Conservation (phyloP, 1,140 invertebrate genomes). For the Halictus rubicundus region DNA sequence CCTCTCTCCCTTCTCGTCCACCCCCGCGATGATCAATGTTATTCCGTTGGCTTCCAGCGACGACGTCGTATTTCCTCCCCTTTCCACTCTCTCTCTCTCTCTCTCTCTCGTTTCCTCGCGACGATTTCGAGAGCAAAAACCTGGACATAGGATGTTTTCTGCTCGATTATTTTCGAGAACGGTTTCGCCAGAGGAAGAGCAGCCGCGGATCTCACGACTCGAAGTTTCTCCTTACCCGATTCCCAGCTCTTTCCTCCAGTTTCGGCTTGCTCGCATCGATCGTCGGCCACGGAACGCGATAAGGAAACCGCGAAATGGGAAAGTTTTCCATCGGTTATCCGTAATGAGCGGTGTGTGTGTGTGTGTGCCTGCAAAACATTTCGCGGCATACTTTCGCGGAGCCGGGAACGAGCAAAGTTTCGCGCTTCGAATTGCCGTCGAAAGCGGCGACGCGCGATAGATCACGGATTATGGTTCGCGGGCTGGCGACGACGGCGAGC, state of each 20-base stretch:
- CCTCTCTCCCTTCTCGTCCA: no score
- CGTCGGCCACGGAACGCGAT: no score
- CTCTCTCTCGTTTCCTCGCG: neutral
- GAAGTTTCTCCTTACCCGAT: no score
- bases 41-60: conserved; percentile 5
- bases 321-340: neutral
- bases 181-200: no score
- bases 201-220: no score
- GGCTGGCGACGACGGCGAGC: conserved; percentile 15
- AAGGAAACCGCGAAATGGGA: neutral
- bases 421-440: conserved; percentile 9
- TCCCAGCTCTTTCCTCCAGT: neutral
- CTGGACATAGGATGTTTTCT: no score
- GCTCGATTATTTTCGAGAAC: conserved; percentile 17
- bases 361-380: neutral
- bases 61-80: conserved; percentile 14
- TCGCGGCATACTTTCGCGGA: no score
- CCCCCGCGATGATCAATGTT: conserved; percentile 20
- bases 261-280: neutral
- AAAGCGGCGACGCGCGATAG: conserved; percentile 17
- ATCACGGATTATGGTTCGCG: conserved; percentile 56
- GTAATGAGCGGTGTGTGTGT: neutral
- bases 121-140: no score
- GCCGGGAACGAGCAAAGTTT: neutral
- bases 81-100: neutral